A percentile compares a stretch with the other conserved stretches of the same genome.
Evolutionary conservation across 2,113 vertebrate species (phyloP).

Genomic region (Perca flavescens): DNA sequence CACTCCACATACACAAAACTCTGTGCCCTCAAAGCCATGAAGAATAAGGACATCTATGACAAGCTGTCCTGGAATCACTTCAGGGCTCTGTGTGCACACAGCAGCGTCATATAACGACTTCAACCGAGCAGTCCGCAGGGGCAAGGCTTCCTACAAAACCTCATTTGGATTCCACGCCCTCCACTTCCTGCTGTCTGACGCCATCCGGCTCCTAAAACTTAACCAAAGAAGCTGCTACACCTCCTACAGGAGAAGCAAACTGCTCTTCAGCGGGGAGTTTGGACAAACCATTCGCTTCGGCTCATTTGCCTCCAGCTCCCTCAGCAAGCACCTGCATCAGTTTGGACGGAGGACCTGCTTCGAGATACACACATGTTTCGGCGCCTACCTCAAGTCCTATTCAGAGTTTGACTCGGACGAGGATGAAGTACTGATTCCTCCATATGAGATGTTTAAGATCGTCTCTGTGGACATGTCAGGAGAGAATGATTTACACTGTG

Average conservation of each 20-base stretch:
- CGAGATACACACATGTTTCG: conserved; percentile 46
- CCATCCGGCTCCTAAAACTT: conserved; percentile 48
- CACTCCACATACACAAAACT: conserved; percentile 2
- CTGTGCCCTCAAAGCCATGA: conserved; percentile 41
- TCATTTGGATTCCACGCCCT: conserved; percentile 36
- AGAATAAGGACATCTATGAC: conserved; percentile 25
- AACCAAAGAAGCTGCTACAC: conserved; percentile 48
- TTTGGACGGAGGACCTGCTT: conserved; percentile 55
- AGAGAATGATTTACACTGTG: conserved; percentile 23
- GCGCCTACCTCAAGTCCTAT: conserved; percentile 44
- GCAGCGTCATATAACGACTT: too few species aligned
- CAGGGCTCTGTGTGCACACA: too few species aligned
- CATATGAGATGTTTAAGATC: conserved; percentile 38
- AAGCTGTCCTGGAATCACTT: too few species aligned
- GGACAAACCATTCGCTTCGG: conserved; percentile 50
- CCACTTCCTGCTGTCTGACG: conserved; percentile 44
- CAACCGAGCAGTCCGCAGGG: too few species aligned
- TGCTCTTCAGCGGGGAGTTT: conserved; percentile 14
- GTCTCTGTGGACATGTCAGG: background rate
- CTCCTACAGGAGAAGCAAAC: conserved; percentile 32
- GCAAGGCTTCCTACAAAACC: background rate
- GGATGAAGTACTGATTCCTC: conserved; percentile 59
- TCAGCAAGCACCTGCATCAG: conserved; percentile 21
- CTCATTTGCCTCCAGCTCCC: conserved; percentile 57
- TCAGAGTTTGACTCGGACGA: conserved; percentile 44